These are phyloP conservation scores for Anseranas semipalmata DNA, from an alignment of 2,113 vertebrate species.

Conservation along the genomic window DNA sequence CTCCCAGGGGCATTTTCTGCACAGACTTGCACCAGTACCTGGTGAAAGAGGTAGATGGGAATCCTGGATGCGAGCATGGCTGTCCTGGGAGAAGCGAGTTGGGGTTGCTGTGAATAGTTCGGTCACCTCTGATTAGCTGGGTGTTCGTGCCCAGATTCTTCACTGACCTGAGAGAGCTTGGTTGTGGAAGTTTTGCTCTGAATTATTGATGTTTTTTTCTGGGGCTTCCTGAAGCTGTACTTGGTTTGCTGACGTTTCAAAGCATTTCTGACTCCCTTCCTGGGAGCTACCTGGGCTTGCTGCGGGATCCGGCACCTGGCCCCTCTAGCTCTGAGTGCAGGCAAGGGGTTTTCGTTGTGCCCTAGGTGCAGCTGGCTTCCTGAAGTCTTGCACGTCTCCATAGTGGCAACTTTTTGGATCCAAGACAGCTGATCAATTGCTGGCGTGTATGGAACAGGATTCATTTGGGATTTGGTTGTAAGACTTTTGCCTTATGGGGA, in stretches of 20 bases:
- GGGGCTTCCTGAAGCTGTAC: not conserved
- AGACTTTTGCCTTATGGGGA: not conserved
- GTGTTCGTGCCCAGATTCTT: not conserved
- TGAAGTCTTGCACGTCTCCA: not conserved
- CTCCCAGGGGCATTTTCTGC: not conserved
- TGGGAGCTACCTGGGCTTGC: not conserved
- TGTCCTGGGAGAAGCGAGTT: accelerated
- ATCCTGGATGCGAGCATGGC: accelerated
- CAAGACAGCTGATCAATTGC: not conserved
- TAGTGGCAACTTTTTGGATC: not conserved
- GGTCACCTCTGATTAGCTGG: not conserved
- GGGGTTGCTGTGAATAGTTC: not conserved
- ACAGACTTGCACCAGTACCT: not conserved
- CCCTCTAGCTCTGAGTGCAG: not conserved
- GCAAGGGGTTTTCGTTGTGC: accelerated
- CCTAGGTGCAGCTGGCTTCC: not conserved
- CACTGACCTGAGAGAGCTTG: not conserved
- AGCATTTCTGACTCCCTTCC: not conserved
- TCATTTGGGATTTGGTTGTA: not conserved
- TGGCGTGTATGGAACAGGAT: accelerated
- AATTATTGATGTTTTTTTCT: not conserved
- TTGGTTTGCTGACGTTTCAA: not conserved
- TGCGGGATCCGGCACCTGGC: accelerated
- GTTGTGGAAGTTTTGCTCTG: not conserved
- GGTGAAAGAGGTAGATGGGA: not conserved